Percentiles rank a stretch among this genome's conserved stretches.
phyloP scores from a whole-genome alignment of 1,140 invertebrate genomes.

The Papilio polytes region DNA sequence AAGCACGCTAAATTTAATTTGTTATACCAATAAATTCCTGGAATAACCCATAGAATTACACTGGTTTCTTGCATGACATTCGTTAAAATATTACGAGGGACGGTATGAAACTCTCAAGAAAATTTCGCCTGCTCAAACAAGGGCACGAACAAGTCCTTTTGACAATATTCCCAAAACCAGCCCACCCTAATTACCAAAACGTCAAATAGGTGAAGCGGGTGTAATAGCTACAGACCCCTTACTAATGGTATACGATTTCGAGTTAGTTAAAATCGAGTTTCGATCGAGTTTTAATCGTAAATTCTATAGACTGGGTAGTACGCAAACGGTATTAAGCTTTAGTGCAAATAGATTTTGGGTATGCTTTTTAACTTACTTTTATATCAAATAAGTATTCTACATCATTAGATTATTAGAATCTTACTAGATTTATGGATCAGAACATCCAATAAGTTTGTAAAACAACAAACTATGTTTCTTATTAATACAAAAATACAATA shows the following conservation, averaged over 20 bases:
- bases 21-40: slow-evolving; percentile 15
- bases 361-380: background rate
- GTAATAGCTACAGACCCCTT: slow-evolving; percentile 46
- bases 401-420: background rate
- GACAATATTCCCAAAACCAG: slow-evolving; percentile 34
- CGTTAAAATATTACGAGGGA: slow-evolving; percentile 28
- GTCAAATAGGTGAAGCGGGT: slow-evolving; percentile 65
- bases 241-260: slow-evolving; percentile 44
- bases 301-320: background rate
- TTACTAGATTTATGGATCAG: background rate
- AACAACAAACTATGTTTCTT: background rate
- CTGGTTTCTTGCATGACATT: slow-evolving; percentile 9
- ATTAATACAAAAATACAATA: background rate
- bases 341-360: background rate
- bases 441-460: background rate
- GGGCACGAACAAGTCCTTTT: slow-evolving; percentile 40
- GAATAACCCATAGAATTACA: background rate
- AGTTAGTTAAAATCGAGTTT: slow-evolving; percentile 8
- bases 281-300: background rate
- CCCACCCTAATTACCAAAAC: slow-evolving; percentile 57
- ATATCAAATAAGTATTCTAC: background rate
- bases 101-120: slow-evolving; percentile 29
- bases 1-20: slow-evolving; percentile 16
- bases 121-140: slow-evolving; percentile 38
- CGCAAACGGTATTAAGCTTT: background rate